phyloP scores from a whole-genome alignment of 2,888 invertebrate species.

The Sarcophaga caerulescens region DNA sequence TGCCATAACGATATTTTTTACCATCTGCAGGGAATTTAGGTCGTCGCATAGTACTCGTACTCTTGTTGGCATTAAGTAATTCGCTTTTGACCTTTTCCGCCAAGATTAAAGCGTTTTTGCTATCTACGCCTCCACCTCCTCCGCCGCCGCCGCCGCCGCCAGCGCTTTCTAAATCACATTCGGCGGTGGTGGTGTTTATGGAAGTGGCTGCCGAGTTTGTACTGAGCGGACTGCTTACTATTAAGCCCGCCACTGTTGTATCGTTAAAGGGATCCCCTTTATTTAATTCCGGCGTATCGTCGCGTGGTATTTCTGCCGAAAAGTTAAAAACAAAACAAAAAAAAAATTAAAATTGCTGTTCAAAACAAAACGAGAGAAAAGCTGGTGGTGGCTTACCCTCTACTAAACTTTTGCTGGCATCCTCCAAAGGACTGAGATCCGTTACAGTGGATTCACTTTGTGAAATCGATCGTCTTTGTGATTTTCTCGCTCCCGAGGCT shows the following conservation, averaged over 20 bases:
- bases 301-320: slow-evolving; percentile 75
- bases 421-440: slow-evolving; percentile 81
- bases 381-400: slow-evolving; percentile 74
- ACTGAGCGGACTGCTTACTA: slow-evolving; percentile 75
- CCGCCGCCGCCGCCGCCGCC: no score
- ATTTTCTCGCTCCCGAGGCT: slow-evolving; percentile 78
- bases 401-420: slow-evolving; percentile 72
- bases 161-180: slow-evolving; percentile 63
- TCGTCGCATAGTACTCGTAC: slow-evolving; percentile 57
- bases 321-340: not conserved
- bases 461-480: slow-evolving; percentile 81
- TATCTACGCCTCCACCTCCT: not conserved
- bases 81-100: slow-evolving; percentile 60
- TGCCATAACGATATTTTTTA: slow-evolving; percentile 94
- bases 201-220: slow-evolving; percentile 73
- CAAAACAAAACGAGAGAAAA: not conserved
- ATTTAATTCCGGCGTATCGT: slow-evolving; percentile 76
- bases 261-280: slow-evolving; percentile 70
- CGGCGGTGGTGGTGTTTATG: slow-evolving; percentile 69
- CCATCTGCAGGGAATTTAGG: slow-evolving; percentile 87
- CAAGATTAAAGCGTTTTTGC: slow-evolving; percentile 56
- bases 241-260: slow-evolving; percentile 47
- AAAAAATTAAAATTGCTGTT: not conserved
- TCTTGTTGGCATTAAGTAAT: slow-evolving; percentile 30
- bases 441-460: slow-evolving; percentile 82